phyloP scores from a whole-genome alignment of 2,113 vertebrate genomes.

The Gavialis gangeticus region DNA sequence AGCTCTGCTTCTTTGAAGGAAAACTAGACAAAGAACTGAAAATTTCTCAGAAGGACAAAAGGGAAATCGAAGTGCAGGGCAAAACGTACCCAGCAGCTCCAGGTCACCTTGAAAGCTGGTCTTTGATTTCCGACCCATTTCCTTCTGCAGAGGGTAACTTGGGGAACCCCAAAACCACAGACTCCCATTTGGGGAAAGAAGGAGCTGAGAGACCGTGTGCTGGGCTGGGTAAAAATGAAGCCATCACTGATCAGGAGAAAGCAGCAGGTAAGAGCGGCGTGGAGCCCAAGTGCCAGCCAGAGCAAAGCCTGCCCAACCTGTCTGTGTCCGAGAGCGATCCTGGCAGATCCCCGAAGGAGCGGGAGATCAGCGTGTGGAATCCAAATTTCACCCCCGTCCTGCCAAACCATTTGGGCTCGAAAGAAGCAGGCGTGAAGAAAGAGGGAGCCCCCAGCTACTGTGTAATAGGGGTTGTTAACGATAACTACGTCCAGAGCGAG shows the following conservation, averaged over 20 bases:
- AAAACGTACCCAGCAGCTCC: conserved; percentile 69
- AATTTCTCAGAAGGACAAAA: conserved; percentile 77
- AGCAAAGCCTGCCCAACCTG: conserved; percentile 23
- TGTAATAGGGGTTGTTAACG: conserved; percentile 70
- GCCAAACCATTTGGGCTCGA: conserved; percentile 52
- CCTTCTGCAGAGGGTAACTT: conserved; percentile 41
- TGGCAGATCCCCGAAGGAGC: conserved; percentile 44
- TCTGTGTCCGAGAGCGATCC: conserved; percentile 9
- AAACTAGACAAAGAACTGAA: conserved; percentile 84
- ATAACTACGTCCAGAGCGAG: conserved; percentile 53
- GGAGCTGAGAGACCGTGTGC: not conserved
- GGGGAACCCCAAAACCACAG: conserved; percentile 48
- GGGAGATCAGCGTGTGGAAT: conserved; percentile 80
- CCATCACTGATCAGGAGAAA: conserved; percentile 72
- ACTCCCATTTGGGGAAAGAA: conserved; percentile 41
- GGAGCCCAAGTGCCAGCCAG: conserved; percentile 46
- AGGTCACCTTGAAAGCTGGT: conserved; percentile 81
- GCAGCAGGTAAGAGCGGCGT: conserved; percentile 61
- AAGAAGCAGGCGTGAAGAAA: conserved; percentile 54
- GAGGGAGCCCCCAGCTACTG: conserved; percentile 78
- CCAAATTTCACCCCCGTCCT: conserved; percentile 73
- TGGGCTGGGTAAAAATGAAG: conserved; percentile 51
- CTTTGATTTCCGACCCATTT: conserved; percentile 67
- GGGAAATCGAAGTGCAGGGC: conserved; percentile 71
- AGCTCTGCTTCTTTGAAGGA: conserved; percentile 90